phyloP scores from a whole-genome alignment of 2,888 invertebrate genomes.

The Drosophila setosimentum region DNA sequence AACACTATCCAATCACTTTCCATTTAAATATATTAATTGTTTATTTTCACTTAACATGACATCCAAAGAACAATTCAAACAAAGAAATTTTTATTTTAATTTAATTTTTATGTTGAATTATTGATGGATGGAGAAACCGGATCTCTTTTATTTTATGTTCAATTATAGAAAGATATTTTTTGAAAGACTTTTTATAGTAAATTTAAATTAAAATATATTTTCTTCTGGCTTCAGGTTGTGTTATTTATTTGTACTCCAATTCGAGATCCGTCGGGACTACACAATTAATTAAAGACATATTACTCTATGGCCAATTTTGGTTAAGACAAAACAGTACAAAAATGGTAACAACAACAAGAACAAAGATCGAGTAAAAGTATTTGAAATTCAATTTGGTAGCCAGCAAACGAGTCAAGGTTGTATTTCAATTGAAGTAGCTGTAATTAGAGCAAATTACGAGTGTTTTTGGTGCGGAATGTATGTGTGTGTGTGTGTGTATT shows the following conservation, averaged over 20 bases:
- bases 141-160: not conserved
- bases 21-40: not conserved
- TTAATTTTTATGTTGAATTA: not conserved
- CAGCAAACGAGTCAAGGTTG: not conserved
- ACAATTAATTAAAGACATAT: not conserved
- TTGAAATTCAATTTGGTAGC: conserved; percentile 29
- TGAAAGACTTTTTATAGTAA: not conserved
- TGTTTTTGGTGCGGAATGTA: not conserved
- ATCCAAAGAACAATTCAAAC: not conserved
- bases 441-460: conserved; percentile 55
- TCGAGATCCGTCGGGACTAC: not conserved
- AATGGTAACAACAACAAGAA: conserved; percentile 27
- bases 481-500: not conserved
- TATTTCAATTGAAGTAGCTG: conserved; percentile 1
- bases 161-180: not conserved
- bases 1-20: not conserved
- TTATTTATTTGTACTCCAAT: not conserved
- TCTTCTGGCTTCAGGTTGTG: not conserved
- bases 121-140: not conserved
- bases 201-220: not conserved
- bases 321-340: not conserved
- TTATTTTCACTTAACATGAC: not conserved
- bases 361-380: conserved; percentile 1
- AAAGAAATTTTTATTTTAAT: not conserved
- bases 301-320: not conserved